Conservation (phyloP, 2,888 invertebrate species). For the Latrodectus elegans region DNA sequence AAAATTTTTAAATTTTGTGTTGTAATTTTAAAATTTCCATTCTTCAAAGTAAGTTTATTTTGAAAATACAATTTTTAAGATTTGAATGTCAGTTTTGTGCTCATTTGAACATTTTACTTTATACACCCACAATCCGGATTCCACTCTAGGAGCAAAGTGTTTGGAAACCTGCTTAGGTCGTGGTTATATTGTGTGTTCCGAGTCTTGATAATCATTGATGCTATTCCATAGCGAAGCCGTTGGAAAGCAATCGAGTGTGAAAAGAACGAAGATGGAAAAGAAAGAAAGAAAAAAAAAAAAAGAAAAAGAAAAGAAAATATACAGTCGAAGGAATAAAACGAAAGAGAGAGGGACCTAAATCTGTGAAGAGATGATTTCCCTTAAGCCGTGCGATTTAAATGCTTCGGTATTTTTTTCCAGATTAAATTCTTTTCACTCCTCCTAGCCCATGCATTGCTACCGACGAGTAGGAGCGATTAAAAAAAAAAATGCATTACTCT, state of each 20-base stretch:
- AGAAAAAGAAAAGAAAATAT: slow-evolving; percentile 12
- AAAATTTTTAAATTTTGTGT: no score
- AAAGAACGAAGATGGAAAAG: slow-evolving; percentile 10
- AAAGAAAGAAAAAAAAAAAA: no score
- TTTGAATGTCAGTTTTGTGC: no score
- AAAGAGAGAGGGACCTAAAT: slow-evolving; percentile 22
- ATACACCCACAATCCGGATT: no score
- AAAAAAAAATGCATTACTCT: no score
- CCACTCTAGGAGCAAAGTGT: background rate
- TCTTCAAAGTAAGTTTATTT: no score
- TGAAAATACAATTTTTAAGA: no score
- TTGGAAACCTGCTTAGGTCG: slow-evolving; percentile 38
- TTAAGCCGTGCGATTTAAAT: slow-evolving; percentile 42
- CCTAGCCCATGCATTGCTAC: no score
- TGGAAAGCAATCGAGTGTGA: slow-evolving; percentile 54
- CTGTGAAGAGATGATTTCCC: slow-evolving; percentile 54
- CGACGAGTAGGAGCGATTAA: no score
- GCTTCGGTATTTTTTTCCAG: slow-evolving; percentile 9
- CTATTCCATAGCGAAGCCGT: slow-evolving; percentile 36
- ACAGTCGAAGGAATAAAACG: background rate
- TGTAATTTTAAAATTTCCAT: no score
- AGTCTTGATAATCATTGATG: slow-evolving; percentile 10
- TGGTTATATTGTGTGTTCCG: slow-evolving; percentile 37
- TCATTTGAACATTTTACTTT: no score
- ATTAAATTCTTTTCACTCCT: slow-evolving; percentile 13